Base-by-base conservation (phyloP, 2,888 invertebrate genomes). In the Cosmopolites sordidus region DNA sequence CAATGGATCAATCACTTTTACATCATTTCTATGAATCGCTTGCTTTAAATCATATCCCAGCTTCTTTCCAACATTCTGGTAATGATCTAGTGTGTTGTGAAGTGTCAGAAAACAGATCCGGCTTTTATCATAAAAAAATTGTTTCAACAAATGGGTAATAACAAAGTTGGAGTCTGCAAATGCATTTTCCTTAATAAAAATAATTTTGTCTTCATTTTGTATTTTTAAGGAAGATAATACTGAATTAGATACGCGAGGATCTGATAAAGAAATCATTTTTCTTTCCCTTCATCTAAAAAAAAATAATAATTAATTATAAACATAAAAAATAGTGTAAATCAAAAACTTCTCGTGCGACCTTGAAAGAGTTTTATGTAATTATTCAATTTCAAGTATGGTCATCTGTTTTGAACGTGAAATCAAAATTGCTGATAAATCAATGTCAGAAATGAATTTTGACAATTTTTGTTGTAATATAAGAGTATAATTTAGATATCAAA, bases 121-220 rank as follows among this genome's bases (percentile, higher is more conserved):
- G 51, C 77, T 74, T 55, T 81, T 79, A 56, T 80, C 79, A 62
- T 86, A 79, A 0, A 80, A 79, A 11, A 88, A 75, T 62, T 84
- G 82, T 66, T 83, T 85, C 33, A 84, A 76, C 47, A 89, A 71
- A 68, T 85, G 83, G 63, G 83, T 84, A 18, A 84, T 75, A 48
- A 89, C 73, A 68, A 89, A 90, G 66, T 83, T 83, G 50, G 85
- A 83, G 69, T 89, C 87, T 61, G 84, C 82, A 44, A 82, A 79
- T 56, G 82, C 80, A 43, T 83, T 79, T 73, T 90, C 89, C 66
- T 83, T 84, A 22, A 87, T 79, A 45, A 83, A 76, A 54, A 88
- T 77, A 37, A 84, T 74, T 72, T 77, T 79, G 55, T 81, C 72
- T 44, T 78, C 74, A 62, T 78, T 78, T 63, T 86, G 83, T 58